Evolutionary conservation across 2,888 invertebrate species (phyloP).

Genomic region (Drosophila formosana): DNA sequence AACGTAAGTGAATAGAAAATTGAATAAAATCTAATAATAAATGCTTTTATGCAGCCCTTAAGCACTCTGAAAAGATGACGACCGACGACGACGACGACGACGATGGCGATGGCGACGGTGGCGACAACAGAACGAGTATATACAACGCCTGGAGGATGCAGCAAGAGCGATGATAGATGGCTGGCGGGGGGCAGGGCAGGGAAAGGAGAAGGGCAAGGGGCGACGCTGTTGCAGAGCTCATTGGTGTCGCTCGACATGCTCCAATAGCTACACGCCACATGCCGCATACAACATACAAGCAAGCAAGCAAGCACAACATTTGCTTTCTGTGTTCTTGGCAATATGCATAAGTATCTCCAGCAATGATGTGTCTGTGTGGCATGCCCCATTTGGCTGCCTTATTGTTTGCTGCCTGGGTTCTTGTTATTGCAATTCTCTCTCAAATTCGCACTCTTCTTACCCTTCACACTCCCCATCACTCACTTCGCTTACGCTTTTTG

Average conservation of each 20-base stretch:
- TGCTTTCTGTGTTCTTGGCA: slow-evolving; percentile 58
- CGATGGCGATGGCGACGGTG: slow-evolving; percentile 55
- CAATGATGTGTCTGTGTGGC: slow-evolving; percentile 33
- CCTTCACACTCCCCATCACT: background rate
- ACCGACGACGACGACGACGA: slow-evolving; percentile 59
- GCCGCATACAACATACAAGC: slow-evolving; percentile 27
- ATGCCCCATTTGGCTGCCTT: slow-evolving; percentile 59
- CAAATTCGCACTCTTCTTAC: background rate
- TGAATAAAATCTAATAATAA: slow-evolving; percentile 81
- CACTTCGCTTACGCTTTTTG: slow-evolving; percentile 41
- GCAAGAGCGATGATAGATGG: slow-evolving; percentile 8
- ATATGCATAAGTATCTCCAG: slow-evolving; percentile 56
- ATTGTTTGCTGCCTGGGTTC: slow-evolving; percentile 31
- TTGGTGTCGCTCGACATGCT: slow-evolving; percentile 72
- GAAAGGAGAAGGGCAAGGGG: background rate
- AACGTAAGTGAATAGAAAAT: slow-evolving; percentile 81
- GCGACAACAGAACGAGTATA: slow-evolving; percentile 31
- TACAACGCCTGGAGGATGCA: slow-evolving; percentile 32
- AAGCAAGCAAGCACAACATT: slow-evolving; percentile 36
- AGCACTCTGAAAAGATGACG: slow-evolving; percentile 79
- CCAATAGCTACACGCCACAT: slow-evolving; percentile 57
- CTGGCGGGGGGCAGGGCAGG: background rate
- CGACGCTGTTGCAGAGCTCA: slow-evolving; percentile 38
- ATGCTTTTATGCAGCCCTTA: slow-evolving; percentile 81
- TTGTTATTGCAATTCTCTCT: slow-evolving; percentile 9